Evolutionary conservation across 2,888 invertebrate genomes (phyloP).

Genomic region (Itoplectis maculator): DNA sequence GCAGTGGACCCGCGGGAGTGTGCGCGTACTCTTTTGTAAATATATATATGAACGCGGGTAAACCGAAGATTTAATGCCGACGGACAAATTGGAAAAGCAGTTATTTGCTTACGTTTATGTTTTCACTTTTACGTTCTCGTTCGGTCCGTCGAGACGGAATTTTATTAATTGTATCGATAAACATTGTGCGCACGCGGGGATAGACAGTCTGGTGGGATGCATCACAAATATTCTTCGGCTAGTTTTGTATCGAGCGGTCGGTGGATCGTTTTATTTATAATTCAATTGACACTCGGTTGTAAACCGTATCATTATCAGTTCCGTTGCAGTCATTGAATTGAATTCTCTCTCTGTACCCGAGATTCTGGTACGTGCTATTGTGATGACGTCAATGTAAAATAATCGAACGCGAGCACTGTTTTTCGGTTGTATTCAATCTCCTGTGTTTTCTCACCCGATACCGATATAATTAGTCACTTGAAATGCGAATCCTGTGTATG

Average conservation of each 20-base stretch:
- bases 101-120: neutral
- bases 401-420: neutral
- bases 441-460: conserved; percentile 8
- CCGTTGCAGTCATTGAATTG: neutral
- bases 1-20: conserved; percentile 1
- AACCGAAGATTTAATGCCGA: neutral
- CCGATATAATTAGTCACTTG: conserved; percentile 36
- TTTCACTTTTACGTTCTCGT: neutral
- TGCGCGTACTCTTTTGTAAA: conserved; percentile 1
- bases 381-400: neutral
- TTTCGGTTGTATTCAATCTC: neutral
- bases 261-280: conserved; percentile 10
- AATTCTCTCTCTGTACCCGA: neutral
- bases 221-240: conserved; percentile 16
- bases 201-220: neutral
- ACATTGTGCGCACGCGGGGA: conserved; percentile 3
- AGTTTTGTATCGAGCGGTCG: conserved; percentile 11
- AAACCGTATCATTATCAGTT: neutral
- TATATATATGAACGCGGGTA: neutral
- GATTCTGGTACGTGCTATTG: neutral
- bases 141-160: conserved; percentile 4
- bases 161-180: neutral
- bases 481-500: conserved; percentile 37
- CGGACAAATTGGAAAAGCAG: neutral
- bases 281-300: conserved; percentile 1